Percentiles rank a stretch among this genome's conserved stretches.
Conservation (phyloP, 2,113 vertebrate species). For the Gambusia holbrooki region DNA sequence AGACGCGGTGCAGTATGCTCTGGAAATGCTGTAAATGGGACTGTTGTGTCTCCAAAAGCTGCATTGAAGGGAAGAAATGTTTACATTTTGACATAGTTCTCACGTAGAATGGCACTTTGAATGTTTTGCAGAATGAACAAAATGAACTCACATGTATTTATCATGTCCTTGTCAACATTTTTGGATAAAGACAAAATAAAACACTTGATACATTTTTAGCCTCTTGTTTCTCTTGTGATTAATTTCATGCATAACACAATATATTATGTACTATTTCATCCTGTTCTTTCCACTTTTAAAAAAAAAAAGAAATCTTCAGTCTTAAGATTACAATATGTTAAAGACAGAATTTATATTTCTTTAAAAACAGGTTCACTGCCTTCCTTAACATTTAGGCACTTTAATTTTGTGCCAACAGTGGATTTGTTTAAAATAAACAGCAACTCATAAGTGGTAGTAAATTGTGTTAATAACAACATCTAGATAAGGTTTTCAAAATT, state of each 20-base stretch:
- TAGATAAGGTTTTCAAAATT: neutral
- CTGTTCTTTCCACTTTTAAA: neutral
- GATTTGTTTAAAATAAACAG: neutral
- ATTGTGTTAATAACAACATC: neutral
- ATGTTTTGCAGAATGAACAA: slow-evolving; percentile 75
- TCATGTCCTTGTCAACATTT: slow-evolving; percentile 61
- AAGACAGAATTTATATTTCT: neutral
- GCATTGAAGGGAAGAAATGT: slow-evolving; percentile 48
- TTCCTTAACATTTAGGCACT: neutral
- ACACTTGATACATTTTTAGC: slow-evolving; percentile 48
- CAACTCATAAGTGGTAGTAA: neutral
- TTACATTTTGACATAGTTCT: slow-evolving; percentile 71
- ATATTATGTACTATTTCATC: neutral
- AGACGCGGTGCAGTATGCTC: slow-evolving; percentile 14
- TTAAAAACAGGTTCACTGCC: neutral
- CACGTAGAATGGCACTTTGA: slow-evolving; percentile 52
- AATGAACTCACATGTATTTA: slow-evolving; percentile 77
- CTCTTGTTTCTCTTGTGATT: slow-evolving; percentile 17
- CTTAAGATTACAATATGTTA: neutral
- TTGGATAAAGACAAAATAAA: slow-evolving; percentile 65
- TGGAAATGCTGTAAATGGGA: slow-evolving; percentile 46
- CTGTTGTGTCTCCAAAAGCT: slow-evolving; percentile 25
- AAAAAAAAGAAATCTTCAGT: neutral
- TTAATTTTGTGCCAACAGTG: neutral
- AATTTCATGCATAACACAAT: neutral